Base-by-base conservation (phyloP, 2,797 vertebrate genomes). In the Heterohyrax brucei region DNA sequence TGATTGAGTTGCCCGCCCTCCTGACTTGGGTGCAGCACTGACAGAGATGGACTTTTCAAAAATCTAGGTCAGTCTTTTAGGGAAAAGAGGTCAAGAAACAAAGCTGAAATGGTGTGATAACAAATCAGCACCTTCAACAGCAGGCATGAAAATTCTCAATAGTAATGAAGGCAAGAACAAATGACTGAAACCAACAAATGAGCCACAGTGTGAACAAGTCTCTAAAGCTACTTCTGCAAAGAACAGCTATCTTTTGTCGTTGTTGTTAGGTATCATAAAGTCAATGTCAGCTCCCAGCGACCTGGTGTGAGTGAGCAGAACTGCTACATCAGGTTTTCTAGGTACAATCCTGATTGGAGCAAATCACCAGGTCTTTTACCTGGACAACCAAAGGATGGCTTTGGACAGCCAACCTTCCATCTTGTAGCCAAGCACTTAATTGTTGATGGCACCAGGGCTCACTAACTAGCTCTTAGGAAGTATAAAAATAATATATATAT, bases 31-130 rank as follows among this genome's bases (percentile, higher is more conserved):
- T 70, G 77, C 70, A 84, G 28, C 56, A 86, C 10, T 14, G 50
- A 14, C 77, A 33, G 30, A 93, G 46, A 86, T 3, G 28, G 0
- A 12, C 16, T 56, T 53, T 79, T 84, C 86, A 66, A 13, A 87
- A 75, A 92, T 82, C 21, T 44, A 24, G 0, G 3, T 46, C 73
- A 62, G 16, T 80, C 30, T 81, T 72, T 84, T 44, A 91, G 39
- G 19, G 6, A 4, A 48, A 46, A 61, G 61, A 39, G 13, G 18
- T 86, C 77, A 88, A 53, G 84, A 81, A 80, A 75, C 3, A 87
- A 83, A 92, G 88, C 22, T 28, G 26, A 96, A 92, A 91, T 14
- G 5, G 5, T 70, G 33, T 72, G 62, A 39, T 79, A 68, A 76
- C 6, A 92, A 61, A 26, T 84, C 24, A 64, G 4, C 6, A 28